phyloP scores from a whole-genome alignment of 2,888 invertebrate species.

The Chloroclystis v-ata region DNA sequence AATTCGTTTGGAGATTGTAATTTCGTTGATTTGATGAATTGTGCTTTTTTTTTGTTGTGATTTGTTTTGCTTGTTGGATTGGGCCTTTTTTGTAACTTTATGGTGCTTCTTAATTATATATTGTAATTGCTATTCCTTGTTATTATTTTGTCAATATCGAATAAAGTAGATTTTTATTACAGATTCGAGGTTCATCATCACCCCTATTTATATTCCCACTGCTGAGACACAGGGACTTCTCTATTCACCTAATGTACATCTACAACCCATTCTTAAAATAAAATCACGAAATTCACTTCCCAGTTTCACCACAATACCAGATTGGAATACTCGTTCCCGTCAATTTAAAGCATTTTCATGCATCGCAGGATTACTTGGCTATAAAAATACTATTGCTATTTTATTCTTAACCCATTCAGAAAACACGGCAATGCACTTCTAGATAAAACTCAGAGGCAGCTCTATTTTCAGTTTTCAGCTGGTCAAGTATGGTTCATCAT shows the following conservation, averaged over 20 bases:
- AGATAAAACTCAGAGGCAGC: conserved; percentile 10
- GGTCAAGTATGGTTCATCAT: too few species aligned
- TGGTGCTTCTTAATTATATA: neutral
- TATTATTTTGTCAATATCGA: too few species aligned
- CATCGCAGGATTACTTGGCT: conserved; percentile 33
- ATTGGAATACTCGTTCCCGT: conserved; percentile 12
- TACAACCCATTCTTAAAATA: too few species aligned
- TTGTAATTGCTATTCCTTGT: too few species aligned
- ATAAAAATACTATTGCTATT: conserved; percentile 58
- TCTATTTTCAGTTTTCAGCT: too few species aligned
- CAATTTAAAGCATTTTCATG: conserved; percentile 15
- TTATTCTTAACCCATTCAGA: conserved; percentile 51
- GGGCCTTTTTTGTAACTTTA: neutral
- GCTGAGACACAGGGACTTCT: too few species aligned
- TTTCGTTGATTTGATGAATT: conserved; percentile 14
- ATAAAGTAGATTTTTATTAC: too few species aligned
- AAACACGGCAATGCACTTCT: conserved; percentile 63
- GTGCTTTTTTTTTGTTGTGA: conserved; percentile 2
- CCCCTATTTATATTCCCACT: too few species aligned
- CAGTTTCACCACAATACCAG: conserved; percentile 1
- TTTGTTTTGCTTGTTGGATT: conserved; percentile 3
- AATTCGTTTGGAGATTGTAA: conserved; percentile 26
- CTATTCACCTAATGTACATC: too few species aligned
- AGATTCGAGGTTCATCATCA: too few species aligned
- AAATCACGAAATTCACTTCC: neutral